A percentile compares a stretch with the other conserved stretches of the same genome.
Conservation (phyloP, 2,113 vertebrate genomes). For the Geothlypis trichas region DNA sequence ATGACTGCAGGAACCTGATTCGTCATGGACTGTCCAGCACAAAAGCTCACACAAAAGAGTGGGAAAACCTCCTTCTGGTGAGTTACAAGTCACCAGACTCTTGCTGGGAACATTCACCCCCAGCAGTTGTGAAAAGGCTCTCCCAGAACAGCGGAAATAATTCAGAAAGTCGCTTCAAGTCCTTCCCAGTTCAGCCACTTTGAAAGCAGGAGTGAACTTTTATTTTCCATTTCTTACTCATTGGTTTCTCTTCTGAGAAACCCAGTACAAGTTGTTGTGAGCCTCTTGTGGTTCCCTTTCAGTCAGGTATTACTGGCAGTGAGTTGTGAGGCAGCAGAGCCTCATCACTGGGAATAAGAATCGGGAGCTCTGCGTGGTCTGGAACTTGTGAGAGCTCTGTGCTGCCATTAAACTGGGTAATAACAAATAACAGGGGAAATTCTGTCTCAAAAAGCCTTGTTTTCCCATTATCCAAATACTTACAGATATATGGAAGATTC, state of each 20-base stretch:
- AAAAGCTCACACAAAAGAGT: background rate
- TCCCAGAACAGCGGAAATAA: background rate
- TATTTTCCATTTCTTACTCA: slow-evolving; percentile 10
- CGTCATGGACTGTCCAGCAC: background rate
- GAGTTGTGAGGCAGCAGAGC: background rate
- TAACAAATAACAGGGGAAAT: background rate
- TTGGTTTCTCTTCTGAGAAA: slow-evolving; percentile 20
- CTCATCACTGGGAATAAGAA: background rate
- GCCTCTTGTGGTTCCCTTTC: background rate
- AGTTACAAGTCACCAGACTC: background rate
- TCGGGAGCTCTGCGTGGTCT: background rate
- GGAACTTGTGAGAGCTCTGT: background rate
- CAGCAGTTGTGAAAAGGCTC: background rate
- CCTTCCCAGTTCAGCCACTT: background rate
- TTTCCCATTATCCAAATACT: background rate
- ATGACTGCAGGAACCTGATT: slow-evolving; percentile 33
- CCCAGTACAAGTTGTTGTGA: background rate
- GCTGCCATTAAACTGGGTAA: background rate
- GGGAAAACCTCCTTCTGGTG: background rate
- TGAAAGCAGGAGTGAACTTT: background rate
- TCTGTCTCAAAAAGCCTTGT: background rate
- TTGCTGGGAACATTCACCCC: slow-evolving; percentile 12
- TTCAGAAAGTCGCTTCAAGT: background rate
- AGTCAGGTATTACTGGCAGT: background rate
- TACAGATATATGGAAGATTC: background rate